Evolutionary conservation across 2,113 vertebrate genomes (phyloP).

Genomic region (Melanerpes formicivorus): DNA sequence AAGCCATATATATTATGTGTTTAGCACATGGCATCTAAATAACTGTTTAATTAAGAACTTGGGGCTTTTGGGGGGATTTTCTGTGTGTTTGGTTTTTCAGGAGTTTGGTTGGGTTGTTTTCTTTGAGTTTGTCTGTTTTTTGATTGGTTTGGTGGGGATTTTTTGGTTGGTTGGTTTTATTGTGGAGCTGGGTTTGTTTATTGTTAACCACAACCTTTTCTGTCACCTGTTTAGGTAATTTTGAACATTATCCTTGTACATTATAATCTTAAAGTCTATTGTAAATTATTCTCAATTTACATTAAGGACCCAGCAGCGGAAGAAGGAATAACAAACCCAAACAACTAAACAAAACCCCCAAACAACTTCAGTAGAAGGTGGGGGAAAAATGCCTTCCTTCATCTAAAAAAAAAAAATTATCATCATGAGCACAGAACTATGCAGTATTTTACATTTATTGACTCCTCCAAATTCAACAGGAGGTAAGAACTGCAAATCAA

Average conservation of each 20-base stretch:
- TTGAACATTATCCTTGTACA: background rate
- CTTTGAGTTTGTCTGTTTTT: too few relatives aligned
- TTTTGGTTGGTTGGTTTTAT: background rate
- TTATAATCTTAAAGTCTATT: background rate
- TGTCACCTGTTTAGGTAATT: background rate
- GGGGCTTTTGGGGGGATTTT: background rate
- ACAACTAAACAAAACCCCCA: background rate
- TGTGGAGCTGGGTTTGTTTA: background rate
- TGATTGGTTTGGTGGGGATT: too few relatives aligned
- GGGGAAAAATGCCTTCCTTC: background rate
- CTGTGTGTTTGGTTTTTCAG: background rate
- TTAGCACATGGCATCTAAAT: background rate
- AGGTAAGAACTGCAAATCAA: background rate
- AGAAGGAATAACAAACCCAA: background rate
- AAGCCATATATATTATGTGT: background rate
- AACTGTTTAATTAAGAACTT: background rate
- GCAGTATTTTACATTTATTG: background rate
- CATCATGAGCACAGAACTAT: background rate
- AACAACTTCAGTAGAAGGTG: background rate
- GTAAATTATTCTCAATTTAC: background rate
- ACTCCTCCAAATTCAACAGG: background rate
- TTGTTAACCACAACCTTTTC: background rate
- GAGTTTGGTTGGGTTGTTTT: too few relatives aligned
- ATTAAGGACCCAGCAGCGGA: background rate
- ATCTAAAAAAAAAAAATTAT: background rate